Evolutionary conservation across 1,140 invertebrate genomes (phyloP), one percentile per base, ranked within the genome.

Genomic region (Drosophila varians): DNA sequence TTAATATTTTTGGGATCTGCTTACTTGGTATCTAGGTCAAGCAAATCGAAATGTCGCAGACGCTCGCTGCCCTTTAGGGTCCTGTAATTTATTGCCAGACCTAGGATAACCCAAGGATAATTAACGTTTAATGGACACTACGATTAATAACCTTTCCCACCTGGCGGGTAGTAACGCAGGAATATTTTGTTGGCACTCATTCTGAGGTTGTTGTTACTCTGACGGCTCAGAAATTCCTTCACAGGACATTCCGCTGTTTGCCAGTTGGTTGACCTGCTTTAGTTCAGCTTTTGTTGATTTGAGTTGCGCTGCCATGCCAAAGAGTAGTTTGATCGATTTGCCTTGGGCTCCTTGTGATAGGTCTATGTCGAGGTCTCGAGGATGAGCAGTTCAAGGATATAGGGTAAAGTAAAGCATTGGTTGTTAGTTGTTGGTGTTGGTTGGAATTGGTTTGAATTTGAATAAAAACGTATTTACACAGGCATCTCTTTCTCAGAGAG

Each of bases 141-240:
- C 0, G 7, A n/a, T 21, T 34, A 7, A 16, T 42, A 12, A 31
- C 16, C 51, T 56, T 38, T 56, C 54, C 38, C 69, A 91, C 94
- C 95, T 74, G 95, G 94, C 12, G 95, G 95, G 80, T 94, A 94
- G 77, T 95, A 95, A 60, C 95, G 92, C 6, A 95, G 84, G 78
- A 94, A 93, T 76, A 95, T 93, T 91, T 94, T 94, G 26, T 93
- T 90, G 34, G 95, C 89, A 87, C 92, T 94, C 94, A 95, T 95
- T 56, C 25, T 14, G 49, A 31, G 23, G 58, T 47, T 74, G 64
- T 65, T 65, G 47, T 14, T 34, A 28, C 49, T 48, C 58, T 64
- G 19, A n/a, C 34, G 11, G 48, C 49, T 18, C 21, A 34, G 18
- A 48, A 84, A 84, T 78, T 76, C 66, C 74, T 57, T 54, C 25